These are phyloP conservation scores for Paramormyrops hopkinsi DNA, from an alignment of 2,797 vertebrate genomes.

Conservation along the genomic window DNA sequence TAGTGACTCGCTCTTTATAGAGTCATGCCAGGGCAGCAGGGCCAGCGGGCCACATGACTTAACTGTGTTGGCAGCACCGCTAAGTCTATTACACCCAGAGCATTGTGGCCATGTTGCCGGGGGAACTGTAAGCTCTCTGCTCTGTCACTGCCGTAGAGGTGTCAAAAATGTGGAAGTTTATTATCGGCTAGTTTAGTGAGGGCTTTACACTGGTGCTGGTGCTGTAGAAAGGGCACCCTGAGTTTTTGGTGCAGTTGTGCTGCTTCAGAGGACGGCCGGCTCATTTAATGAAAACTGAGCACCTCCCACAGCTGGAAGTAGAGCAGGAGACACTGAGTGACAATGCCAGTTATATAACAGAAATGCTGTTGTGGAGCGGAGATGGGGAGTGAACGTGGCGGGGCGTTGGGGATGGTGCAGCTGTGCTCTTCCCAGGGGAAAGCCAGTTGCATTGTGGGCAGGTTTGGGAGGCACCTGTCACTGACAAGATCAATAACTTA, in stretches of 20 bases:
- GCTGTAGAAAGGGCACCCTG: not conserved
- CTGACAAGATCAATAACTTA: not conserved
- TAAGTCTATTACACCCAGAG: not conserved
- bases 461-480: not conserved
- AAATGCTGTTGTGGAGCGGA: not conserved
- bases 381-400: not conserved
- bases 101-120: not conserved
- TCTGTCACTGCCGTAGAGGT: not conserved
- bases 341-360: not conserved
- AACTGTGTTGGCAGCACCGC: not conserved
- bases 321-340: conserved; percentile 2
- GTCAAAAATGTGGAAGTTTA: not conserved
- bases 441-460: not conserved
- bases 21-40: not conserved
- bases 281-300: not conserved
- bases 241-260: not conserved
- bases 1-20: not conserved
- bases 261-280: not conserved
- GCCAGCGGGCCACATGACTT: not conserved
- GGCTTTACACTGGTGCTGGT: not conserved
- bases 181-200: not conserved
- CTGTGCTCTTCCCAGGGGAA: not conserved
- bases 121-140: not conserved
- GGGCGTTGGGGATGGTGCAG: not conserved
- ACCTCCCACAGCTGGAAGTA: not conserved